These are phyloP conservation scores for Athene cunicularia DNA, from an alignment of 2,113 vertebrate genomes.

Conservation along the genomic window DNA sequence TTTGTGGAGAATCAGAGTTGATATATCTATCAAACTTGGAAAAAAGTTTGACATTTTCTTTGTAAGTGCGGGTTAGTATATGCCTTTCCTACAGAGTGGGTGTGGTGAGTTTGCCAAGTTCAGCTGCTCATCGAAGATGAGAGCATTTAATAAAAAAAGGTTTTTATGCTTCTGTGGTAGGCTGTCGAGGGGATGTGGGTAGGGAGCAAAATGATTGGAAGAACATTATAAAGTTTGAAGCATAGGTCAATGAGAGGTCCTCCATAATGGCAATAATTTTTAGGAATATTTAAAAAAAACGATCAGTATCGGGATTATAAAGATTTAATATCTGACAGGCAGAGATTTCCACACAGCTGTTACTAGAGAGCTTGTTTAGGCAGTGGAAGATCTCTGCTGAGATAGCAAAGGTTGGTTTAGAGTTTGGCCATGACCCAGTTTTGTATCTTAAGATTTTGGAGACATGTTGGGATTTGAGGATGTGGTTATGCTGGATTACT, in stretches of 20 bases:
- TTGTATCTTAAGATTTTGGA: neutral
- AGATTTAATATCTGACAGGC: neutral
- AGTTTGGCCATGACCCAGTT: neutral
- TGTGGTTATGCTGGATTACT: neutral
- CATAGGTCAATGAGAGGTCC: neutral
- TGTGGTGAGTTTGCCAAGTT: neutral
- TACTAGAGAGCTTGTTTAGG: neutral
- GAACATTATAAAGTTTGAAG: neutral
- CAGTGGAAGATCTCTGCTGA: neutral
- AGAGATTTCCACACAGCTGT: neutral
- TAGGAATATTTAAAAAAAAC: conserved; percentile 13
- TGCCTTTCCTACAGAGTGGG: neutral
- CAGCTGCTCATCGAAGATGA: neutral
- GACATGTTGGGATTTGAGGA: neutral
- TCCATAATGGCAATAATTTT: neutral
- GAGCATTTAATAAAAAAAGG: neutral
- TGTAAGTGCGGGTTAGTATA: neutral
- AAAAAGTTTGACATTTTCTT: neutral
- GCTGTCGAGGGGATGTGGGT: neutral
- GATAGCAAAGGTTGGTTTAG: neutral
- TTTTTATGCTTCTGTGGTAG: neutral
- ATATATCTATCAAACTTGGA: neutral
- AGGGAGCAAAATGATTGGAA: neutral
- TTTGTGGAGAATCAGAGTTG: neutral
- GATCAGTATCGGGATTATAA: neutral